Evolutionary conservation across 2,797 vertebrate species (phyloP), one percentile per base, ranked within the genome.

Genomic region (Meda fulgida): DNA sequence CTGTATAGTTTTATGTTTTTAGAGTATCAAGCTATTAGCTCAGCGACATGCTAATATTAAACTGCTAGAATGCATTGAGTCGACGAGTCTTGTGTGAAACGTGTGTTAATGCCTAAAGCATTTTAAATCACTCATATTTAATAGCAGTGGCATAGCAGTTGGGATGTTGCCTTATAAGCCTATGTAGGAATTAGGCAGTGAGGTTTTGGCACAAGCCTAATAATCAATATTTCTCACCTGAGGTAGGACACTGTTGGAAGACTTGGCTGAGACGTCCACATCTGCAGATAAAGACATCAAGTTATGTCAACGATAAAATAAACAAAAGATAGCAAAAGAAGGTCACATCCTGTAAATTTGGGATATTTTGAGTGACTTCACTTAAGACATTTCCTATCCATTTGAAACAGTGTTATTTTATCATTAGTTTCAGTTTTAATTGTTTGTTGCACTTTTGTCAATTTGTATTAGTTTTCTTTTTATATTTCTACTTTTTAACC

Each of bases 231-330:
- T 21, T 46, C 48, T 81, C 92, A 96, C 95, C 95, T 96, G 95
- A 95, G 94, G 94, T 94, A 95, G 93, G 87, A 89, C 89, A 84
- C 91, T 94, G 91, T 91, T 93, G 89, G 94, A 94, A 90, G 93
- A 93, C 87, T 91, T 93, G 76, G 38, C 40, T 51, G 90, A 87
- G 80, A 89, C 40, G 23, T 90, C 93, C 70, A 93, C 89, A 87
- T 94, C 95, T 96, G 36, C 46, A 76, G 26, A 84, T 16, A 86
- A 36, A 83, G 83, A 46, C 84, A 0, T 75, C 13, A 18, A 75
- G 73, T 90, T 34, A 89, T 31, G 60, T 75, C 31, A 86, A 40
- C 2, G 14, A 46, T 6, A 58, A 9, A 14, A n/a, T 11, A 53
- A 16, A 19, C 16, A n/a, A 51, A 16, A 36, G 7, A 10, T 4